A percentile compares a stretch with the other conserved stretches of the same genome.
Conservation (phyloP, 1,140 invertebrate genomes). For the Magallana gigas region DNA sequence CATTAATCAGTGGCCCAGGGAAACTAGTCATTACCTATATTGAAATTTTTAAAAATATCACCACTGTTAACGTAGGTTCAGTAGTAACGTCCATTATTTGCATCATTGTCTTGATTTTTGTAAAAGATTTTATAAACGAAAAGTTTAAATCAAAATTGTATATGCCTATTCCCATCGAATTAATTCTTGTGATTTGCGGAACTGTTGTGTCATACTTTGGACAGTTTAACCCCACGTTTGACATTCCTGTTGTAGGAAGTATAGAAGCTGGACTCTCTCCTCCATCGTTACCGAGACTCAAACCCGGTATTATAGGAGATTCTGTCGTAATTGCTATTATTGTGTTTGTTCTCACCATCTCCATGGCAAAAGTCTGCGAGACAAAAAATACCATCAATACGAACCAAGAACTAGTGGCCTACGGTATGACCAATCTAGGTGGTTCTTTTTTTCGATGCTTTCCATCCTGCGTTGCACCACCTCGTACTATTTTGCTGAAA, state of each 20-base stretch:
- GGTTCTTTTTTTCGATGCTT: conserved; percentile 81
- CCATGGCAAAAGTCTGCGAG: conserved; percentile 78
- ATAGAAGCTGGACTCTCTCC: conserved; percentile 78
- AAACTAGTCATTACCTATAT: conserved; percentile 71
- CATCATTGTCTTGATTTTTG: conserved; percentile 85
- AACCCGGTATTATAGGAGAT: conserved; percentile 50
- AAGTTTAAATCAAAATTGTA: conserved; percentile 84
- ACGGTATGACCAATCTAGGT: conserved; percentile 78
- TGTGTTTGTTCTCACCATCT: conserved; percentile 75
- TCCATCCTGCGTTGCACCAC: conserved; percentile 87
- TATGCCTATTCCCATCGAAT: conserved; percentile 91
- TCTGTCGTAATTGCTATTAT: conserved; percentile 72
- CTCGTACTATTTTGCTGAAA: conserved; percentile 85
- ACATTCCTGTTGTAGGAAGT: conserved; percentile 77
- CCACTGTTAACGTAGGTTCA: conserved; percentile 72
- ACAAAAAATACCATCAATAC: conserved; percentile 76
- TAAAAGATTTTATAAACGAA: conserved; percentile 90
- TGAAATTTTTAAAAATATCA: conserved; percentile 71
- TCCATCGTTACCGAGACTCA: conserved; percentile 61
- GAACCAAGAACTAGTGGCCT: conserved; percentile 81
- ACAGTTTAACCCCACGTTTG: conserved; percentile 73
- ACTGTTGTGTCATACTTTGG: conserved; percentile 77
- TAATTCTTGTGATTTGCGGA: conserved; percentile 83
- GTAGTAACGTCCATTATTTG: conserved; percentile 85
- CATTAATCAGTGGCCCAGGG: conserved; percentile 55